phyloP scores from a whole-genome alignment of 2,888 invertebrate species.

The Cephus pulcher region DNA sequence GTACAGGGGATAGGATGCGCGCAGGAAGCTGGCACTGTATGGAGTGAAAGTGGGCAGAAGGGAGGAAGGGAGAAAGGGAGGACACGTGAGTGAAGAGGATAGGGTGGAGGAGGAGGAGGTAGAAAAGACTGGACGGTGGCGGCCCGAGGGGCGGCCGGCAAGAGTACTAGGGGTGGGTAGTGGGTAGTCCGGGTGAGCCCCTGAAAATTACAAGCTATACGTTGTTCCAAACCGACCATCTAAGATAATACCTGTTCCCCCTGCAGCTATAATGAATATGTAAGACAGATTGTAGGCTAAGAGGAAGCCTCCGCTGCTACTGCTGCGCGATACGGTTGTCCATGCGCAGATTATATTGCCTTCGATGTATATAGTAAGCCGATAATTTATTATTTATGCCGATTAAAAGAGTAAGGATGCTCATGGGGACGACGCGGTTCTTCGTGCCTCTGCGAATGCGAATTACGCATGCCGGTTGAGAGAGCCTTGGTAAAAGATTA shows the following conservation, averaged over 20 bases:
- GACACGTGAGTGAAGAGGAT: conserved; percentile 4
- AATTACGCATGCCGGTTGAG: neutral
- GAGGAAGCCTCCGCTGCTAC: conserved; percentile 63
- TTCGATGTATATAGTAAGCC: conserved; percentile 41
- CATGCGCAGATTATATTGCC: conserved; percentile 60
- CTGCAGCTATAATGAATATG: conserved; percentile 67
- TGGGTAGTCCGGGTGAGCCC: conserved; percentile 34
- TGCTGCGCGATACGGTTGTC: conserved; percentile 65
- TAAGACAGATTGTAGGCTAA: conserved; percentile 67
- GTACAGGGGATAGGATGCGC: conserved; percentile 15
- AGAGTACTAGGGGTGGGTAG: neutral
- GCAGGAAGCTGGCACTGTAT: conserved; percentile 44
- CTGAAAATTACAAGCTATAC: conserved; percentile 66
- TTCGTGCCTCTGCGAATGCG: neutral
- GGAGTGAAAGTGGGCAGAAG: conserved; percentile 24
- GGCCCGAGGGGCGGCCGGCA: neutral
- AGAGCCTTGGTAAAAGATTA: neutral
- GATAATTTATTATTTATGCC: conserved; percentile 60
- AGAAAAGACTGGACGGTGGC: conserved; percentile 15
- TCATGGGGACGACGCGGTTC: neutral
- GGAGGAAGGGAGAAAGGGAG: conserved; percentile 1
- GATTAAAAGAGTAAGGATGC: conserved; percentile 43
- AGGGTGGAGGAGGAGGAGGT: conserved; percentile 10
- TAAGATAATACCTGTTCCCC: conserved; percentile 66
- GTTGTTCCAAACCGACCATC: conserved; percentile 64